A percentile compares a stretch with the other conserved stretches of the same genome.
Evolutionary conservation across 2,888 invertebrate genomes (phyloP).

Genomic region (Pandemis heparana): DNA sequence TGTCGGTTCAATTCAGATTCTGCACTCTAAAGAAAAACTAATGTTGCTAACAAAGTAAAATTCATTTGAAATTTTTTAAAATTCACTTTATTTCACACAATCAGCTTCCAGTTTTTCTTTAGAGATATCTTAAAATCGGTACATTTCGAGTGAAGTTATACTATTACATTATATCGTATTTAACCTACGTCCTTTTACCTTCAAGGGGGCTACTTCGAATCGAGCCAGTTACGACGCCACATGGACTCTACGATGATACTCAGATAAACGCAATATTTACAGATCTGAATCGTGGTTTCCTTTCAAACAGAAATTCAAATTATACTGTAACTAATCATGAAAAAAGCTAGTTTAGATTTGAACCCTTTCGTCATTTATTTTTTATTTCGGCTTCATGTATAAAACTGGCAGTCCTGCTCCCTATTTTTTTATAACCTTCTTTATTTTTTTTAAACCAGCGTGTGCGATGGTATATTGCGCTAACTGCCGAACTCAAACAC

Average conservation of each 20-base stretch:
- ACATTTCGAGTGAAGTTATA: not conserved
- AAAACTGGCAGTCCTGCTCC: no score
- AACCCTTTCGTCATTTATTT: no score
- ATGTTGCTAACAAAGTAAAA: constrained; percentile 1
- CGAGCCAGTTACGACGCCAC: not conserved
- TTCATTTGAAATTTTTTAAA: constrained; percentile 14
- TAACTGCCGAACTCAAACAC: no score
- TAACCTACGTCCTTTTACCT: not conserved
- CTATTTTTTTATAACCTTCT: no score
- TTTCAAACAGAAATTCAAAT: no score
- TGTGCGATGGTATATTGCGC: no score
- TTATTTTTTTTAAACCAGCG: no score
- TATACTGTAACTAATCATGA: no score
- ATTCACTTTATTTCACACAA: not conserved
- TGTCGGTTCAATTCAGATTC: constrained; percentile 1
- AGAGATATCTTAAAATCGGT: not conserved
- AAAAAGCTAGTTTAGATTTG: no score
- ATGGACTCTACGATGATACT: not conserved
- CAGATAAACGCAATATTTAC: not conserved
- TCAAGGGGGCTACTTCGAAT: not conserved
- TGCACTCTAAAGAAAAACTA: constrained; percentile 34
- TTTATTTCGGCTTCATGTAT: no score
- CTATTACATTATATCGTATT: not conserved
- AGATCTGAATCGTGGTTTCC: no score
- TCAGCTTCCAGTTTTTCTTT: not conserved